Conservation (phyloP, 1,140 invertebrate species). For the Hyphantria cunea region DNA sequence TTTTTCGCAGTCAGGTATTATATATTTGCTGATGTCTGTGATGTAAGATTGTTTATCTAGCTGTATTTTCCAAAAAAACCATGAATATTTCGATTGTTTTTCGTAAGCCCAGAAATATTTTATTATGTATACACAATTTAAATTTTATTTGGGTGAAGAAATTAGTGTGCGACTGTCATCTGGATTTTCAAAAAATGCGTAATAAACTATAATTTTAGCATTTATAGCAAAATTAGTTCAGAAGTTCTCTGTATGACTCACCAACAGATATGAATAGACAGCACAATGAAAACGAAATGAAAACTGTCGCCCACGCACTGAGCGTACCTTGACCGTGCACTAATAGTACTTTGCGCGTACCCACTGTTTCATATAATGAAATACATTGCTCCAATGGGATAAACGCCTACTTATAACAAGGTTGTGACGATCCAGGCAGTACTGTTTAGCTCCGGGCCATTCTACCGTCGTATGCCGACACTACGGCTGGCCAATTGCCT, state of each 20-base stretch:
- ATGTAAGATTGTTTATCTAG: too few species aligned
- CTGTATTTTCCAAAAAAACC: too few species aligned
- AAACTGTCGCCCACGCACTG: conserved; percentile 35
- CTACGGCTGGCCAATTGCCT: conserved; percentile 65
- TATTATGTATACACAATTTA: too few species aligned
- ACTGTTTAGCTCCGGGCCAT: conserved; percentile 50
- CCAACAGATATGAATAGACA: neutral
- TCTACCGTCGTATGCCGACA: conserved; percentile 59
- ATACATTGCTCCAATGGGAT: conserved; percentile 74
- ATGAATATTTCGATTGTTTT: too few species aligned
- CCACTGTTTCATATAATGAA: conserved; percentile 64
- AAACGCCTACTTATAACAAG: conserved; percentile 74
- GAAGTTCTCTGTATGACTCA: neutral
- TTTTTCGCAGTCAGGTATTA: too few species aligned
- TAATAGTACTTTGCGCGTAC: conserved; percentile 57
- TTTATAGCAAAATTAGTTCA: neutral
- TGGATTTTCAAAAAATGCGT: too few species aligned
- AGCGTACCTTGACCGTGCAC: conserved; percentile 75
- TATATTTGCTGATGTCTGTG: too few species aligned
- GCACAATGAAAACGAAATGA: conserved; percentile 25
- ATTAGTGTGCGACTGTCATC: too few species aligned
- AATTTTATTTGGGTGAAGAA: too few species aligned
- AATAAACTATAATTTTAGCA: too few species aligned
- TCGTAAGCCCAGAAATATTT: too few species aligned
- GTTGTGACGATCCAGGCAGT: conserved; percentile 67